A percentile compares a stretch with the other conserved stretches of the same genome.
These are phyloP conservation scores for Cottoperca gobio DNA, from an alignment of 2,797 vertebrate species.

Conservation along the genomic window DNA sequence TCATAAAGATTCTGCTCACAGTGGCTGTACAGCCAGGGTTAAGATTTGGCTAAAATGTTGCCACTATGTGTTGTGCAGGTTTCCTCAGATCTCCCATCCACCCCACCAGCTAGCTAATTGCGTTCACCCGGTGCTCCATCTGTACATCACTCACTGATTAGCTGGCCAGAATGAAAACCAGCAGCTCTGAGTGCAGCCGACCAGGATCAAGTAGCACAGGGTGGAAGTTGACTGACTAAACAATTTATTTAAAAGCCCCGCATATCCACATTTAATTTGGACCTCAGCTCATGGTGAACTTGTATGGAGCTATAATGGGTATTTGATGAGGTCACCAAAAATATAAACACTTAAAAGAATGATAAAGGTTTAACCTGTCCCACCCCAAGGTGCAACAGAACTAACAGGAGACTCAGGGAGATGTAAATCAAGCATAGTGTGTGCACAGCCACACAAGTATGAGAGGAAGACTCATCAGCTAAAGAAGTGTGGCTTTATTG, in stretches of 20 bases:
- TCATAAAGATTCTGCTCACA: neutral
- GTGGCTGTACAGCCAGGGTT: neutral
- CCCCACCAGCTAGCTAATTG: constrained; percentile 34
- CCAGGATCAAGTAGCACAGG: constrained; percentile 38
- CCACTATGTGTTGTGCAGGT: neutral
- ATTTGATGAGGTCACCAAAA: constrained; percentile 29
- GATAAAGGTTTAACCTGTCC: neutral
- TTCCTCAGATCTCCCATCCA: constrained; percentile 20
- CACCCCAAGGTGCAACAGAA: neutral
- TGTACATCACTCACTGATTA: constrained; percentile 46
- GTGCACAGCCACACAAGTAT: neutral
- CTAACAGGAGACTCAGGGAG: neutral
- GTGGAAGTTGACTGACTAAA: constrained; percentile 39
- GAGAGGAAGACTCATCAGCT: neutral
- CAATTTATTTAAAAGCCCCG: constrained; percentile 37
- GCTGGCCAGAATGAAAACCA: constrained; percentile 31
- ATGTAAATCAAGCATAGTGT: neutral
- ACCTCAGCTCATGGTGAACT: neutral
- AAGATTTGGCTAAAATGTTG: neutral
- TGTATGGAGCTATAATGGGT: neutral
- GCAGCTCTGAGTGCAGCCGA: constrained; percentile 40
- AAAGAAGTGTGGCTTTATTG: no score
- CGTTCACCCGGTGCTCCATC: constrained; percentile 19
- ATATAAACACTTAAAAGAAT: neutral
- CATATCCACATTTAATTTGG: constrained; percentile 33